Evolutionary conservation across 2,797 vertebrate genomes (phyloP).

Genomic region (Babyrousa celebensis): DNA sequence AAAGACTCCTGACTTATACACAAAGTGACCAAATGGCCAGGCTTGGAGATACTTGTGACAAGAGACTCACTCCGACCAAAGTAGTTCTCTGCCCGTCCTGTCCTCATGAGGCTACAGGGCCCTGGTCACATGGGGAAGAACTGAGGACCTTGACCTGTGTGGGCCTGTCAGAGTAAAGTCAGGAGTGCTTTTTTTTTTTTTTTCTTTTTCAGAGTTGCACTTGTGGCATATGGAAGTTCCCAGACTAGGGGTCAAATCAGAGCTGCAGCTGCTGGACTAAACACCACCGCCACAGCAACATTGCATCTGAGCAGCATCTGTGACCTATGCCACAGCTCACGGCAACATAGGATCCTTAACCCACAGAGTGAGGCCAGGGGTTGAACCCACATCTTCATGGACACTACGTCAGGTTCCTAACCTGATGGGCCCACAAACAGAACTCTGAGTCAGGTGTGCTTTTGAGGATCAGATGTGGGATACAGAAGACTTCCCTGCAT

Average conservation of each 20-base stretch:
- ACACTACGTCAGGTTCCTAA: too few relatives aligned
- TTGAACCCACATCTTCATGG: too few relatives aligned
- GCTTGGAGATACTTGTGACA: background rate
- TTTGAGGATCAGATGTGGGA: background rate
- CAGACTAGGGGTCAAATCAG: too few relatives aligned
- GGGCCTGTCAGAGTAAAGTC: fast-evolving
- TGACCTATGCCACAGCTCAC: too few relatives aligned
- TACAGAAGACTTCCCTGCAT: fast-evolving
- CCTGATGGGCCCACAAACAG: too few relatives aligned
- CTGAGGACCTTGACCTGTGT: fast-evolving
- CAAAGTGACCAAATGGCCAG: background rate
- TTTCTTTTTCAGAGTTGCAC: too few relatives aligned
- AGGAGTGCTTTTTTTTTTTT: fast-evolving
- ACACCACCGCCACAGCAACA: too few relatives aligned
- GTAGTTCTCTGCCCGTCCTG: fast-evolving
- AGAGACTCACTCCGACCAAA: background rate
- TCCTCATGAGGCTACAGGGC: fast-evolving
- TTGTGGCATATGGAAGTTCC: too few relatives aligned
- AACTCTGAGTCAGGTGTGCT: fast-evolving
- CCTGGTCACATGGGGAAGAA: fast-evolving
- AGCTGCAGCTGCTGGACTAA: too few relatives aligned
- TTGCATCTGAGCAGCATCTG: too few relatives aligned
- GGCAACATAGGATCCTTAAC: too few relatives aligned
- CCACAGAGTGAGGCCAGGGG: too few relatives aligned
- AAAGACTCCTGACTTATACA: background rate